phyloP scores from a whole-genome alignment of 1,140 invertebrate genomes.

The Triops longicaudatus region DNA sequence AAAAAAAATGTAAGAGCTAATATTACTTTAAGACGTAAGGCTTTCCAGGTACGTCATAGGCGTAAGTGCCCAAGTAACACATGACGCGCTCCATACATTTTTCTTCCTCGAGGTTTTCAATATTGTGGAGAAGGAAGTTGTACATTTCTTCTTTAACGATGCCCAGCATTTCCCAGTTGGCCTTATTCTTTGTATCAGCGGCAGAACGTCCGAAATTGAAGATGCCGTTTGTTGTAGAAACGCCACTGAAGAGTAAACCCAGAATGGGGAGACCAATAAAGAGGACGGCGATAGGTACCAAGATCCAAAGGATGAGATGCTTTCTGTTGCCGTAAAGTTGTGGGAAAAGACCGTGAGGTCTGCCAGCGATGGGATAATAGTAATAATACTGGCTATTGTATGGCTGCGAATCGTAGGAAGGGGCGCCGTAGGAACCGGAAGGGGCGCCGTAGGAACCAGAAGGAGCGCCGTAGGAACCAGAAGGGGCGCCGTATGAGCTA shows the following conservation, averaged over 20 bases:
- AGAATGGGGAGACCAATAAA: slow-evolving; percentile 13
- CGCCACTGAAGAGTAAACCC: slow-evolving; percentile 11
- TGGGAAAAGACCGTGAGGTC: neutral
- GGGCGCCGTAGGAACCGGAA: neutral
- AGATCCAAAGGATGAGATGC: neutral
- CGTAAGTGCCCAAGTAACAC: slow-evolving; percentile 23
- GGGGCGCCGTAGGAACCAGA: neutral
- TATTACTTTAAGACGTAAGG: slow-evolving; percentile 20
- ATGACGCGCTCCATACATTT: slow-evolving; percentile 27
- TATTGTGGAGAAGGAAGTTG: slow-evolving; percentile 6
- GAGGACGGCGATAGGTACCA: neutral
- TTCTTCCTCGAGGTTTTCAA: slow-evolving; percentile 19
- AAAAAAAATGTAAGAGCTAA: neutral
- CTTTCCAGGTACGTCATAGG: slow-evolving; percentile 17
- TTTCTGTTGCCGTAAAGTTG: neutral
- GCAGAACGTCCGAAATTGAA: neutral
- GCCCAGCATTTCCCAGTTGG: slow-evolving; percentile 2
- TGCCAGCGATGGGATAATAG: slow-evolving; percentile 11
- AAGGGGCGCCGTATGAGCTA: slow-evolving; percentile 12
- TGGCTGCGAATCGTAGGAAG: slow-evolving; percentile 16
- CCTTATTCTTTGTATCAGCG: neutral
- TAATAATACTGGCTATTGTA: slow-evolving; percentile 18
- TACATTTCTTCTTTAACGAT: neutral
- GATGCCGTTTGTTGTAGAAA: neutral
- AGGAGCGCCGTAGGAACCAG: slow-evolving; percentile 8